Base-by-base conservation (phyloP, 2,113 vertebrate species). In the Ciconia stormi region DNA sequence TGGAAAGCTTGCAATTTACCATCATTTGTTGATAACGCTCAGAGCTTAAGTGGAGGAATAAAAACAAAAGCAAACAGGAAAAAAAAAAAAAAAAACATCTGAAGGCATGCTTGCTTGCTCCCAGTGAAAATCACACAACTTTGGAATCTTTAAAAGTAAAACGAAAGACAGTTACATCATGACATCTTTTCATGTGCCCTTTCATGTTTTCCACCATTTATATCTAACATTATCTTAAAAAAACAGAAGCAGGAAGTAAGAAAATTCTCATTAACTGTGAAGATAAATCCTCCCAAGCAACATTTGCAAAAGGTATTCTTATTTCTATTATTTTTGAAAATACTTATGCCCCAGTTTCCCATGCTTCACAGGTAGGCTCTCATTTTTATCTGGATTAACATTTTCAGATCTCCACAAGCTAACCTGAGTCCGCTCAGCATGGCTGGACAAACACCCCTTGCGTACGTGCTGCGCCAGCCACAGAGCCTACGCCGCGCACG, bases 401-500 rank as follows among this genome's bases (percentile, higher is more conserved):
- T 12, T 36, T 7, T n/a, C 58, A 56, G 32, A n/a, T 44, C 40
- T 50, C 53, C 26, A 29, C 47, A 86, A 63, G 16, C 58, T 77
- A 59, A 59, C 7, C 5, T 38, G 47, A 38, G 59, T 19, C 52
- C n/a, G 13, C 47, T 50, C 38, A 25, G 62, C 27, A 46, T 1
- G 7, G n/a, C 25, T 29, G 21, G 67, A 53, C 15, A 38, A 71
- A n/a, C 0, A 0, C 29, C 32, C 66, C 10, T 38, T 8, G 18
- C 11, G n/a, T 4, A 21, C 18, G 11, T 58, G 27, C n/a, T 36
- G 2, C 4, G 27, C 26, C 70, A 78, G n/a, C 9, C 53, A 23
- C 30, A 30, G 52, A 80, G 30, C 23, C 13, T 14, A 1, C 0
- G 1, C 13, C 9, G 13, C 46, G 59, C 55, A 19, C 0, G 0